Percentiles rank a stretch among this genome's conserved stretches.
Conservation (phyloP, 2,797 vertebrate genomes). For the Hafferia zeledoni region DNA sequence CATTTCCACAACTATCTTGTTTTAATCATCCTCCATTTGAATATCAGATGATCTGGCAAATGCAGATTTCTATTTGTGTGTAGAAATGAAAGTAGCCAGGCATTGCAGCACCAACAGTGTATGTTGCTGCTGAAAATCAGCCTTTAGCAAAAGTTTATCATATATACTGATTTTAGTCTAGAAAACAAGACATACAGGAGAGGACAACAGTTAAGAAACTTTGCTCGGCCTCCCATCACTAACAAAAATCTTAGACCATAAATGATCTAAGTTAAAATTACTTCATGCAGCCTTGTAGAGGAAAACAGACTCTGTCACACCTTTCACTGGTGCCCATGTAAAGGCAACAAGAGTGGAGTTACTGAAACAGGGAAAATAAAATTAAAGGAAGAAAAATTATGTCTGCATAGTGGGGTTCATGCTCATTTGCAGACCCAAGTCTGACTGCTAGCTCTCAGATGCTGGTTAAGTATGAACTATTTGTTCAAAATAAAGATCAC, state of each 20-base stretch:
- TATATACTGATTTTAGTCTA: background rate
- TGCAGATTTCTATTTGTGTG: conserved; percentile 9
- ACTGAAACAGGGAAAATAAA: background rate
- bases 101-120: conserved; percentile 6
- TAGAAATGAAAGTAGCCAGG: background rate
- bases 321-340: background rate
- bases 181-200: background rate
- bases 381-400: background rate
- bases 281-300: background rate
- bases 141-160: background rate
- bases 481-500: no score
- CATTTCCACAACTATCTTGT: background rate
- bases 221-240: background rate
- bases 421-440: no score
- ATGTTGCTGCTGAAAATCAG: background rate
- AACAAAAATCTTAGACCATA: background rate
- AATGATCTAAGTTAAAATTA: background rate
- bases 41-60: background rate
- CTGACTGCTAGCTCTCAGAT: no score
- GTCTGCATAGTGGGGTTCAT: no score
- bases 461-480: no score
- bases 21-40: background rate
- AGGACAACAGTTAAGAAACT: background rate
- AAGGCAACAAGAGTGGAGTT: background rate
- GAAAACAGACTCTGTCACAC: background rate